phyloP scores from a whole-genome alignment of 1,140 invertebrate species.

The Caenorhabditis tropicalis region DNA sequence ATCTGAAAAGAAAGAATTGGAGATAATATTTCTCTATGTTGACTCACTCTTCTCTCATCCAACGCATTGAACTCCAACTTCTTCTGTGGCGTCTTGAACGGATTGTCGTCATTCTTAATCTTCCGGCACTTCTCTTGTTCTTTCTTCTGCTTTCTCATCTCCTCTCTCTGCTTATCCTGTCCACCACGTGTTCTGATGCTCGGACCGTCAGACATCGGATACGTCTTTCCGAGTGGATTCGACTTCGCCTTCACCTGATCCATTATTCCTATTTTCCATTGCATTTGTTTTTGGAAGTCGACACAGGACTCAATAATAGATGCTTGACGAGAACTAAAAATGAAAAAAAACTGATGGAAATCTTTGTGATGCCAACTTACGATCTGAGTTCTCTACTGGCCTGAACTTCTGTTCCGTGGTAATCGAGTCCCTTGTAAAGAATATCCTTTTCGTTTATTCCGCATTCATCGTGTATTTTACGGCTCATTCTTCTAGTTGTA shows the following conservation, averaged over 20 bases:
- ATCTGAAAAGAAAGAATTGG: neutral
- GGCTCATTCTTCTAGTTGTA: neutral
- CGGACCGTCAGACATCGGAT: constrained; percentile 12
- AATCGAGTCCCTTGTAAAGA: neutral
- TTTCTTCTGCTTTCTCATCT: neutral
- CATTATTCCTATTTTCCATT: constrained; percentile 20
- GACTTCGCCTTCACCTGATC: neutral
- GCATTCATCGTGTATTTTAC: constrained; percentile 23
- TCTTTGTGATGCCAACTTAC: neutral
- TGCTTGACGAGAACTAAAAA: constrained; percentile 23
- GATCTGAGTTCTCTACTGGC: constrained; percentile 10
- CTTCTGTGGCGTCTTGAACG: constrained; percentile 29
- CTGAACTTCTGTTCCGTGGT: neutral
- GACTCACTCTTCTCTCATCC: constrained; percentile 26
- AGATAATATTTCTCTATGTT: neutral
- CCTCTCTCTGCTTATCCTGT: constrained; percentile 13
- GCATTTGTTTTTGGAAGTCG: constrained; percentile 25
- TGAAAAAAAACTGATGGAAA: neutral
- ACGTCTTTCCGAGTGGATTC: neutral
- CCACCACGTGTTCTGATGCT: neutral
- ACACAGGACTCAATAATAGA: constrained; percentile 22
- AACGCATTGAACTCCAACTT: constrained; percentile 14
- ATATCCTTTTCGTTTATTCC: constrained; percentile 21
- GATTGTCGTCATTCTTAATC: neutral
- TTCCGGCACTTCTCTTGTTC: neutral